These are phyloP conservation scores for Meloidogyne chitwoodi DNA, from an alignment of 1,140 invertebrate genomes.

Conservation along the genomic window DNA sequence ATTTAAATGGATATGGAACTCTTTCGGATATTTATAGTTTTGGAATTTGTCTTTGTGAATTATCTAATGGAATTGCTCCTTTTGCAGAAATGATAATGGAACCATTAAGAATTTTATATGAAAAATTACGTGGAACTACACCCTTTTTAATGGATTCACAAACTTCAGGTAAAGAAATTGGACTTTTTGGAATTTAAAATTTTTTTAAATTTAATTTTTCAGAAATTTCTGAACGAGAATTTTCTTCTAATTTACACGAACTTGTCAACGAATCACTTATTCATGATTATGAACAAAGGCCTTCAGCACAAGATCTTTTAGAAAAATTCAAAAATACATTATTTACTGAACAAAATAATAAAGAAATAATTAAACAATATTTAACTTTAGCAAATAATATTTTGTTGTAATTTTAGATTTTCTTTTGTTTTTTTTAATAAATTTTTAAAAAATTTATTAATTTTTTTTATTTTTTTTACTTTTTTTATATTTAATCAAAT, in stretches of 20 bases:
- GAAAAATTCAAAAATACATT: not conserved
- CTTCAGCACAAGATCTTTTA: not conserved
- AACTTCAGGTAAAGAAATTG: constrained; percentile 60
- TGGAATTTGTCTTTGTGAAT: constrained; percentile 79
- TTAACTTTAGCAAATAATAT: not conserved
- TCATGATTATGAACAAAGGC: constrained; percentile 3
- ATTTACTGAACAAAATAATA: constrained; percentile 38
- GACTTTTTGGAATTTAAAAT: too few relatives aligned
- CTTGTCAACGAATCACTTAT: constrained; percentile 2
- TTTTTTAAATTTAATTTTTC: not conserved
- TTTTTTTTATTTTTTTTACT: not conserved
- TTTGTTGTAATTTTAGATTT: not conserved
- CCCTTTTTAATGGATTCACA: constrained; percentile 75
- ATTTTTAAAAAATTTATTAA: not conserved
- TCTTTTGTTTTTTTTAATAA: too few relatives aligned
- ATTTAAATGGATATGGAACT: constrained; percentile 72
- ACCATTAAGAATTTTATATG: constrained; percentile 71
- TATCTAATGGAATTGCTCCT: constrained; percentile 81
- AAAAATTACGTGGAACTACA: constrained; percentile 76
- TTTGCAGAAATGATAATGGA: constrained; percentile 63
- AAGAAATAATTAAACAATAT: not conserved
- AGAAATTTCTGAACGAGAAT: constrained; percentile 1
- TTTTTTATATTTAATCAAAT: too few relatives aligned
- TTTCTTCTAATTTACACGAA: constrained; percentile 18
- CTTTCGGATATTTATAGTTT: constrained; percentile 85